Evolutionary conservation across 2,797 vertebrate genomes (phyloP), one percentile per base, ranked within the genome.

Genomic region (Anabacerthia variegaticeps): DNA sequence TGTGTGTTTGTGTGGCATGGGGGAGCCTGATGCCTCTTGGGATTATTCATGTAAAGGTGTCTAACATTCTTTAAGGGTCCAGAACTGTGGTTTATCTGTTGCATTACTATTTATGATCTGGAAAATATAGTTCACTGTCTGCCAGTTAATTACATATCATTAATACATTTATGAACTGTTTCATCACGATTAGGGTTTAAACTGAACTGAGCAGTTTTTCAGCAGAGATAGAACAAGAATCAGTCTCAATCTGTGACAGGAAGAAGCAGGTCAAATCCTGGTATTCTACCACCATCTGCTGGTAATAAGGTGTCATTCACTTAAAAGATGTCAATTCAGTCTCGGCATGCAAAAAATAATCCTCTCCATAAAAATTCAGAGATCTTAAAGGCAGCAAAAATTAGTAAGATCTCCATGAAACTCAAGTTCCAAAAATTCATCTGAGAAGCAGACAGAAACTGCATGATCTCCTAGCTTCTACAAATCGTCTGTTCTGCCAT

Each of bases 251-350:
- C 63, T 59, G 37, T 22, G 51, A 34, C 12, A 9, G 0, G 0
- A 85, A 34, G 10, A 44, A 24, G 66, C 8, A 80, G 5, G 41
- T 32, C 36, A 69, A 92, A 96, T 16, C 9, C 43, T 85, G 75
- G 80, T 95, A 46, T 75, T 94, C 92, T 91, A 77, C 69, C 94
- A 43, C 97, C 97, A 97, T 93, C 97, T 97, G 36, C 84, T 96
- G 97, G 95, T 56, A 1, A 56, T 2, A 37, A 34, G 14, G 10
- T 19, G 8, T 22, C 23, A 82, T 74, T 69, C 56, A 39, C 32
- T 12, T 36, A 10, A 73, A 91, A 86, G 78, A 68, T 4, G 1
- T 17, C 59, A 78, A 81, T 49, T 63, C 34, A 54, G n/a, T 28
- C 66, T 81, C n/a, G 30, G 36, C 20, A 10, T 2, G 20, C 32